phyloP scores from a whole-genome alignment of 2,797 vertebrate species.

The Acestrorhynchus altus region DNA sequence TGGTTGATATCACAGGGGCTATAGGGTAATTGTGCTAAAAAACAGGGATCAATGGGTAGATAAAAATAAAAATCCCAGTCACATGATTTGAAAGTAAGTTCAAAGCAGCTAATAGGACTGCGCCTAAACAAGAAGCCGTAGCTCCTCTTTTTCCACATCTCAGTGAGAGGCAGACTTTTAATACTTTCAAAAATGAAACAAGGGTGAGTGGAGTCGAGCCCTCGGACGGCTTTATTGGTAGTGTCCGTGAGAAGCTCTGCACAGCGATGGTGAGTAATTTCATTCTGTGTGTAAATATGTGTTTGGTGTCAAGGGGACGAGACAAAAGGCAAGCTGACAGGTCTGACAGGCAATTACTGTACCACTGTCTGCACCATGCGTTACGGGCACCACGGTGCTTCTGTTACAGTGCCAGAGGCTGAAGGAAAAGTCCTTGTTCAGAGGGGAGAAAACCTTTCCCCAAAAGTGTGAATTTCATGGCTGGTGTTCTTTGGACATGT shows the following conservation, averaged over 20 bases:
- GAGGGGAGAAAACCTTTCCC: not conserved
- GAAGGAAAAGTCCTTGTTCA: not conserved
- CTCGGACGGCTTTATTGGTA: conserved; percentile 5
- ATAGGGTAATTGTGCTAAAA: not conserved
- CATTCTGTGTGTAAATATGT: conserved; percentile 75
- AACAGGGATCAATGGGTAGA: no score
- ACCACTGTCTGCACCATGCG: conserved; percentile 60
- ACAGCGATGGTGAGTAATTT: conserved; percentile 67
- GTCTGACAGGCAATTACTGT: conserved; percentile 79
- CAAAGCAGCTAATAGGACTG: no score
- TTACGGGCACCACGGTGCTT: conserved; percentile 52
- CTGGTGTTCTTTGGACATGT: not conserved
- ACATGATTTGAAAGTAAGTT: no score
- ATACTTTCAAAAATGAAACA: not conserved
- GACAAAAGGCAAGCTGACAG: conserved; percentile 66
- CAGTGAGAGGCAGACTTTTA: not conserved
- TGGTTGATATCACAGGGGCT: not conserved
- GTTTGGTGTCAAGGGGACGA: conserved; percentile 73
- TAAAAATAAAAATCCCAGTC: not conserved
- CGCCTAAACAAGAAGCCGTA: no score
- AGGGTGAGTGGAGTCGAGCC: not conserved
- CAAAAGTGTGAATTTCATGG: conserved; percentile 4
- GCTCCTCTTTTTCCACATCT: not conserved
- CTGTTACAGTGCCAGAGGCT: not conserved
- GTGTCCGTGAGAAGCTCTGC: not conserved